phyloP scores from a whole-genome alignment of 2,888 invertebrate genomes.

The Drosophila kuntzei region DNA sequence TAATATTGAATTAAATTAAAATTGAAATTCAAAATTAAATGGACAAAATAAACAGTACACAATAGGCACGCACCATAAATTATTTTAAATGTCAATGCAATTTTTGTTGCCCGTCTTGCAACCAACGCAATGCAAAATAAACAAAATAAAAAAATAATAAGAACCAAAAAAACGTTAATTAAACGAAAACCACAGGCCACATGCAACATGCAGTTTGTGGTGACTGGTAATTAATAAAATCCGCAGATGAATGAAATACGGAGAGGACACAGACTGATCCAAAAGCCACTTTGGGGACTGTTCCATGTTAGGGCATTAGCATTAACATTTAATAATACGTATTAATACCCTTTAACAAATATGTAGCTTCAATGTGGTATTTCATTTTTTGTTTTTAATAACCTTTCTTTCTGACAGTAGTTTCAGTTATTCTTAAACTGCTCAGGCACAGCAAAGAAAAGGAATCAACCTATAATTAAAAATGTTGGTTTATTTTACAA shows the following conservation, averaged over 20 bases:
- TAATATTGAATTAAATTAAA: conserved; percentile 57
- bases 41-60: conserved; percentile 35
- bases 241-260: conserved; percentile 28
- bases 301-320: conserved; percentile 57
- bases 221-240: conserved; percentile 72
- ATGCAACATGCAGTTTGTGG: conserved; percentile 68
- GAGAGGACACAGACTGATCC: conserved; percentile 20
- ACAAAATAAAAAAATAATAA: conserved; percentile 35
- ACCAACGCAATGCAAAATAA: conserved; percentile 25
- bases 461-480: background rate
- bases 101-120: conserved; percentile 26
- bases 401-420: background rate
- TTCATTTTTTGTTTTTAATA: background rate
- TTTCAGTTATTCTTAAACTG: background rate
- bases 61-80: conserved; percentile 55
- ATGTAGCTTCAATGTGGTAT: background rate
- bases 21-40: conserved; percentile 36
- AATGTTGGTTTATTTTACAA: background rate
- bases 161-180: conserved; percentile 67
- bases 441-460: too few relatives aligned
- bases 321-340: conserved; percentile 48
- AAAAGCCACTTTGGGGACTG: conserved; percentile 61
- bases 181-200: conserved; percentile 68
- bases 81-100: conserved; percentile 64
- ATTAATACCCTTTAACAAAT: conserved; percentile 38